Percentiles rank a stretch among this genome's conserved stretches.
These are phyloP conservation scores for Andinoacara biseriatus DNA, from an alignment of 2,113 vertebrate species.

Conservation along the genomic window DNA sequence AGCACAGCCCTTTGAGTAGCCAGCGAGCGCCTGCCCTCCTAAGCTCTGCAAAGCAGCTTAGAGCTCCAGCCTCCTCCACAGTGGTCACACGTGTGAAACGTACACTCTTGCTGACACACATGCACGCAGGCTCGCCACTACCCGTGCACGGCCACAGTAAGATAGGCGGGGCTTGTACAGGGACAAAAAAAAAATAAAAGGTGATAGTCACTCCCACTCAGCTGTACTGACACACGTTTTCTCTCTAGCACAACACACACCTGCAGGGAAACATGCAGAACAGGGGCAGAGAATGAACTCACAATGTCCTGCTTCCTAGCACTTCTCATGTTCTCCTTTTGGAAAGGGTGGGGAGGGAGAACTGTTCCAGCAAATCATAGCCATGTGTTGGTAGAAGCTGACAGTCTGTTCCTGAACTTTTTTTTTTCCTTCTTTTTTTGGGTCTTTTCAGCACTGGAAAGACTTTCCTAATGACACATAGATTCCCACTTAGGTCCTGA, in stretches of 20 bases:
- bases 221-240: constrained; percentile 71
- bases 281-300: constrained; percentile 14
- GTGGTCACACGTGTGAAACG: constrained; percentile 77
- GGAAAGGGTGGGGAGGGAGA: background rate
- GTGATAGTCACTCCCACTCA: constrained; percentile 68
- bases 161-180: constrained; percentile 35
- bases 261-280: constrained; percentile 48
- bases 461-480: constrained; percentile 62
- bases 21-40: constrained; percentile 66
- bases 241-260: constrained; percentile 53
- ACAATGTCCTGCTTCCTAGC: constrained; percentile 17
- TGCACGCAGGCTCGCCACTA: constrained; percentile 7
- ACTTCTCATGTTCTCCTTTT: constrained; percentile 41
- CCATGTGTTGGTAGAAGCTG: constrained; percentile 66
- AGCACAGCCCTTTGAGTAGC: constrained; percentile 60
- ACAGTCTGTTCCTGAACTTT: constrained; percentile 41
- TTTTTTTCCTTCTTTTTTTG: background rate
- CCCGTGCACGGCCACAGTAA: constrained; percentile 32
- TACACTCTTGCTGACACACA: constrained; percentile 65
- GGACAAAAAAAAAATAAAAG: background rate
- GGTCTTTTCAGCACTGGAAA: constrained; percentile 32
- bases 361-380: constrained; percentile 57
- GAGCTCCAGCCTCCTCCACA: constrained; percentile 51
- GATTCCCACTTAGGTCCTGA: constrained; percentile 49
- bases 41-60: constrained; percentile 78